Conservation (phyloP, 2,113 vertebrate species). For the Coreoperca whiteheadi region DNA sequence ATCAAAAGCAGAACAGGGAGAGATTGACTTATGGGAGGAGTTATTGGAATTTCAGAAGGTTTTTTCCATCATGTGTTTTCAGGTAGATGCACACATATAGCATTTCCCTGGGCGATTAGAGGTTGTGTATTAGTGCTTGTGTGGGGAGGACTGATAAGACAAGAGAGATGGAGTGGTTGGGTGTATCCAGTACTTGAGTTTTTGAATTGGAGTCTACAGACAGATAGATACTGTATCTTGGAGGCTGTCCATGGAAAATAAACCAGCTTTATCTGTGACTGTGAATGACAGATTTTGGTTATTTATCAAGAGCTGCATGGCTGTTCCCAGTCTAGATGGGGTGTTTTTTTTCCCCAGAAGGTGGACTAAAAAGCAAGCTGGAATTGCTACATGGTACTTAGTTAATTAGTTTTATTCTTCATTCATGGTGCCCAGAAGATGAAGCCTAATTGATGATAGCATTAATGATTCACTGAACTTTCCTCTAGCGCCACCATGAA, state of each 20-base stretch:
- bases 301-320: constrained; percentile 8
- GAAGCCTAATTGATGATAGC: neutral
- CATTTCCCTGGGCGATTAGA: constrained; percentile 52
- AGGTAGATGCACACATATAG: constrained; percentile 41
- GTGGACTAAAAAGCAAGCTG: neutral
- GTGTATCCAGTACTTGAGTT: constrained; percentile 23
- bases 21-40: constrained; percentile 27
- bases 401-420: too few relatives aligned
- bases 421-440: neutral
- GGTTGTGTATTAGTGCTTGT: constrained; percentile 33
- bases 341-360: neutral
- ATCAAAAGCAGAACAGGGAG: constrained; percentile 23
- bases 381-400: neutral
- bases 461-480: neutral
- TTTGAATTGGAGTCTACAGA: constrained; percentile 38
- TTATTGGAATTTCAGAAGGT: constrained; percentile 59
- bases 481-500: neutral
- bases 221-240: constrained; percentile 36
- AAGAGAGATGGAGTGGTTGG: constrained; percentile 40
- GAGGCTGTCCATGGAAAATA: constrained; percentile 30
- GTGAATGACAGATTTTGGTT: constrained; percentile 4
- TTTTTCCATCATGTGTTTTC: constrained; percentile 46
- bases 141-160: constrained; percentile 49
- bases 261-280: constrained; percentile 37
- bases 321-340: neutral